Base-by-base conservation (phyloP, 1,140 invertebrate species). In the Zaprionus nigranus region DNA sequence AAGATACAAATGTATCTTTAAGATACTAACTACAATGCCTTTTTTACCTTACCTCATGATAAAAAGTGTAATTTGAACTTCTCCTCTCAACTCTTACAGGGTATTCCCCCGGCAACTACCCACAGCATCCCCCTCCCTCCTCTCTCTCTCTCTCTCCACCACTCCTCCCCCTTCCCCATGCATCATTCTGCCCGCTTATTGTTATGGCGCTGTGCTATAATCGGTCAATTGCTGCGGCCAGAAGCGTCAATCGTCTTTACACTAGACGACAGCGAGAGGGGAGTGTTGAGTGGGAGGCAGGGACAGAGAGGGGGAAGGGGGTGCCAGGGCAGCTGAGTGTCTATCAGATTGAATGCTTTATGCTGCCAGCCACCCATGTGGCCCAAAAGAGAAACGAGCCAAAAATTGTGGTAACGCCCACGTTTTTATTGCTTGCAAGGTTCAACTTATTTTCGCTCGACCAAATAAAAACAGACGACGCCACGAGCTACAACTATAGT, bases 221-320 rank as follows among this genome's bases (percentile, higher is more conserved):
- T 87, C 84, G 83, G 84, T 88, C 83, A 88, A 87, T 78, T 63
- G 75, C 67, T 78, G 66, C 72, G 84, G 60, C 63, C 73, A 65
- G 62, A 62, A 72, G 70, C 73, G 81, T 75, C 61, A 75, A 73
- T 43, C 59, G 79, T 66, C 66, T 54, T 56, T 9, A 30, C 49
- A 54, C 36, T 58, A 40, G n/a, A n/a, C 24, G 20, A 3, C 17
- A 7, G 3, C 30, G 24, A 24, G 40, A 26, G 17, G 5, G 40
- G 6, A 17, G n/a, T 34, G 30, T 11, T 34, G 30, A 11, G 5
- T n/a, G 38, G 38, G 0, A n/a, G 38, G 15, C 38, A n/a, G 15
- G 2, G 15, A 0, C 7, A 3, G n/a, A n/a, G n/a, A n/a, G n/a
- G 3, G 2, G 40, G 15, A 9, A 3, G 7, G n/a, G n/a, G 6